phyloP scores from a whole-genome alignment of 2,797 vertebrate genomes.

The Potorous gilbertii region DNA sequence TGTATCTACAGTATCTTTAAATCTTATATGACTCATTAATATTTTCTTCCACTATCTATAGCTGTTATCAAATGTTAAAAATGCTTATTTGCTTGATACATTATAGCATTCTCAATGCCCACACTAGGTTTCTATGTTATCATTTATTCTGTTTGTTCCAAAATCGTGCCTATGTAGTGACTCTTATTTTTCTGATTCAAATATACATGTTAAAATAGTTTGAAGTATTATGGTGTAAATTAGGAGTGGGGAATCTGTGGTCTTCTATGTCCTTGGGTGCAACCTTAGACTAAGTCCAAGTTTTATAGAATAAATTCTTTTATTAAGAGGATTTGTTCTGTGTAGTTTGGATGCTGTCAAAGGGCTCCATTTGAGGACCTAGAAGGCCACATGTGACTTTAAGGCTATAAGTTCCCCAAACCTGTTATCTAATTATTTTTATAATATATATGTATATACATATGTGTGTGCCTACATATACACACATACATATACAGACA shows the following conservation, averaged over 20 bases:
- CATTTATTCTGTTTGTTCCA: constrained; percentile 50
- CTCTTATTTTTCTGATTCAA: constrained; percentile 50
- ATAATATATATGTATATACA: neutral
- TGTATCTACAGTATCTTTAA: constrained; percentile 17
- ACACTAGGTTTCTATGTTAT: constrained; percentile 50
- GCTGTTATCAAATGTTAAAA: constrained; percentile 59
- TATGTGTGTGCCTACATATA: neutral
- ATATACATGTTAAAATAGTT: constrained; percentile 46
- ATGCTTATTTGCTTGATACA: constrained; percentile 52
- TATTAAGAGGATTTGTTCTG: too few relatives aligned
- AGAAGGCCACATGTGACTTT: too few relatives aligned
- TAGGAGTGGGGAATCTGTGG: too few relatives aligned
- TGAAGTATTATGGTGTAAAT: neutral
- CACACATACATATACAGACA: too few relatives aligned
- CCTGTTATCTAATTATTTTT: neutral
- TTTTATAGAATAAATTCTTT: too few relatives aligned
- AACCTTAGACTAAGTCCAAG: too few relatives aligned
- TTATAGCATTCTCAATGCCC: constrained; percentile 48
- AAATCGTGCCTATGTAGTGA: constrained; percentile 33
- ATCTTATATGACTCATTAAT: neutral
- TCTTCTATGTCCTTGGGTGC: too few relatives aligned
- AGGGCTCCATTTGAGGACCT: too few relatives aligned
- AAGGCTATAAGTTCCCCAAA: too few relatives aligned
- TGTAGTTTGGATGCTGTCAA: too few relatives aligned
- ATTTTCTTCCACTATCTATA: constrained; percentile 45